Conservation (phyloP, 2,113 vertebrate species). For the Elephas maximus region DNA sequence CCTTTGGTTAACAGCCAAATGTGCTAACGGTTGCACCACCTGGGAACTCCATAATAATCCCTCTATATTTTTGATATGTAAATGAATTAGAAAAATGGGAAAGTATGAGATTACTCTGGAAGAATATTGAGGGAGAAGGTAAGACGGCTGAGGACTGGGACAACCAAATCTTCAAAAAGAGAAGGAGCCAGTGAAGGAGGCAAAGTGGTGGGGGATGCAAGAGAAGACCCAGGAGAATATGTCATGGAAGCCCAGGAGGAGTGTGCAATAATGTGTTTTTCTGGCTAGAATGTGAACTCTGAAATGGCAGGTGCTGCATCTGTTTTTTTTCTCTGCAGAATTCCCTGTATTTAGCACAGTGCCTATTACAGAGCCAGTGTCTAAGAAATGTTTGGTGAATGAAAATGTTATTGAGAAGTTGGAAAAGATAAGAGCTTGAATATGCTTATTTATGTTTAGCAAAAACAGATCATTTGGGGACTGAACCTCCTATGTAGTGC, state of each 20-base stretch:
- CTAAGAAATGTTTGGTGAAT: conserved; percentile 32
- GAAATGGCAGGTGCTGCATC: background rate
- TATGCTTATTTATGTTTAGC: conserved; percentile 29
- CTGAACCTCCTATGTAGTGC: background rate
- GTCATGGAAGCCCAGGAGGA: background rate
- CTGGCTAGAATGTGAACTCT: background rate
- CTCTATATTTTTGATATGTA: background rate
- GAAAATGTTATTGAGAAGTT: conserved; percentile 29
- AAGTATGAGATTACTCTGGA: background rate
- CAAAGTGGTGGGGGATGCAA: background rate
- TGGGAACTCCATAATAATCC: no score
- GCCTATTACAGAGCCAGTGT: conserved; percentile 5
- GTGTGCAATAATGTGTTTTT: background rate
- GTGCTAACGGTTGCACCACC: no score
- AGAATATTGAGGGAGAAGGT: background rate
- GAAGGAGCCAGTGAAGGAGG: background rate
- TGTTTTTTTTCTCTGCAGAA: background rate
- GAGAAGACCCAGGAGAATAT: background rate
- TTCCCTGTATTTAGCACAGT: background rate
- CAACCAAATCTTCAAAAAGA: background rate
- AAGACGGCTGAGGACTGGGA: background rate
- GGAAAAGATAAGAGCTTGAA: background rate
- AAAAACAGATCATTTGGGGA: background rate
- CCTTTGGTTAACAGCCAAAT: no score
- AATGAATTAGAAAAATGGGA: background rate